These are phyloP conservation scores for Hapalemur alaotrensis DNA, from an alignment of 2,797 vertebrate species.

Conservation along the genomic window DNA sequence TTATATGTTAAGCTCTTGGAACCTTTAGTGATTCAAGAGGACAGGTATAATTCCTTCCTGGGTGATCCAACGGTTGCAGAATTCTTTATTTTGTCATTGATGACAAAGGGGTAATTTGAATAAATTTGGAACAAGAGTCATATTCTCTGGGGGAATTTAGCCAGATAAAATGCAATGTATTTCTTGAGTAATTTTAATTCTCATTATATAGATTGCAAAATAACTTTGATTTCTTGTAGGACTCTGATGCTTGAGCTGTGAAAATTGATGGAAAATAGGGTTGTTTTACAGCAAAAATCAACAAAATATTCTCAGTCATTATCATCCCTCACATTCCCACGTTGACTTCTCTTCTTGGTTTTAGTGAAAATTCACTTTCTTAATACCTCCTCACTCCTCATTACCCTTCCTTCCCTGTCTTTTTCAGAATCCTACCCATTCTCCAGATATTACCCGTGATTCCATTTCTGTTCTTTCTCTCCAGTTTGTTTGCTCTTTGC, in stretches of 20 bases:
- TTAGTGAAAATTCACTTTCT: not conserved
- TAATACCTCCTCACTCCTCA: not conserved
- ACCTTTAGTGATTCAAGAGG: not conserved
- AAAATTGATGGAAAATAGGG: slow-evolving; percentile 21
- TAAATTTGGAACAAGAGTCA: not conserved
- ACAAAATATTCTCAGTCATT: not conserved
- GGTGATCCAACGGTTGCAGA: not conserved
- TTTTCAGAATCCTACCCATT: not conserved
- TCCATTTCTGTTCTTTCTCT: not conserved
- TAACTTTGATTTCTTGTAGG: slow-evolving; percentile 13
- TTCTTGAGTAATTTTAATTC: slow-evolving; percentile 37
- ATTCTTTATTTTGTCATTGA: not conserved
- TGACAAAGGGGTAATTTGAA: not conserved
- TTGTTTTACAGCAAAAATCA: not conserved
- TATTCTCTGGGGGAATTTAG: not conserved
- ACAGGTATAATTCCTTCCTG: not conserved
- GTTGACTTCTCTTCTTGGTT: not conserved
- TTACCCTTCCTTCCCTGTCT: not conserved
- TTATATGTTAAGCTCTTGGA: not conserved
- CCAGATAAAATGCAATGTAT: slow-evolving; percentile 1
- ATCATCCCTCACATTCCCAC: not conserved
- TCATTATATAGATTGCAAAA: slow-evolving; percentile 24
- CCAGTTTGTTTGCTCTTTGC: not conserved
- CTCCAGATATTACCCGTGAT: not conserved
- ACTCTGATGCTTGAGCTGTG: not conserved